These are phyloP conservation scores for Balaeniceps rex DNA, from an alignment of 2,113 vertebrate genomes.

Conservation along the genomic window DNA sequence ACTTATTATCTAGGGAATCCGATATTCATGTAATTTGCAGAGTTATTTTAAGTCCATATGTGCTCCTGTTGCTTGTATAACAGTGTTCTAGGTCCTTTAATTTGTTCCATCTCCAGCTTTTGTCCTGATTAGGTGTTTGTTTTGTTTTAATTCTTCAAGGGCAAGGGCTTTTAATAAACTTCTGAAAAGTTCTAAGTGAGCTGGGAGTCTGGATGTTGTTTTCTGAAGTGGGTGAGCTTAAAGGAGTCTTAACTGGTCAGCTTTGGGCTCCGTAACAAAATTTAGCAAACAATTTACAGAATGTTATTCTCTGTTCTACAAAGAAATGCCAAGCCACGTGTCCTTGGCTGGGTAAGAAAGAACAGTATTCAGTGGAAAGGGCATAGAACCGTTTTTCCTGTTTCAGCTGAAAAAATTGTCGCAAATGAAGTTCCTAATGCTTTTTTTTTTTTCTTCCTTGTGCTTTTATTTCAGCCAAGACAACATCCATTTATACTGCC, in stretches of 20 bases:
- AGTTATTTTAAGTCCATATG: neutral
- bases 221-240: neutral
- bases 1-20: neutral
- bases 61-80: neutral
- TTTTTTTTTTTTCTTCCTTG: neutral
- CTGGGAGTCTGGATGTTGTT: neutral
- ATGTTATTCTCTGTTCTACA: neutral
- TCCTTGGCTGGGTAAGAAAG: neutral
- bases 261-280: neutral
- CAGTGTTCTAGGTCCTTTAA: neutral
- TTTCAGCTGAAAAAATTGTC: neutral
- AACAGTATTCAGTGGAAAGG: neutral
- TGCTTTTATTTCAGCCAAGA: conserved; percentile 81
- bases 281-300: neutral
- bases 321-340: neutral
- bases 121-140: neutral
- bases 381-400: neutral
- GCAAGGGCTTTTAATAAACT: neutral
- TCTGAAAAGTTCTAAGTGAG: neutral
- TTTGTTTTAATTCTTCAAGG: neutral
- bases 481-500: conserved; percentile 92
- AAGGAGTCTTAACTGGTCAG: neutral
- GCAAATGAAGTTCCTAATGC: neutral
- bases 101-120: neutral
- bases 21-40: neutral